Evolutionary conservation across 53 echinoderm and acorn worm genomes (phyloP), one percentile per base, ranked within the genome.

Genomic region (Actinopyga echinites): DNA sequence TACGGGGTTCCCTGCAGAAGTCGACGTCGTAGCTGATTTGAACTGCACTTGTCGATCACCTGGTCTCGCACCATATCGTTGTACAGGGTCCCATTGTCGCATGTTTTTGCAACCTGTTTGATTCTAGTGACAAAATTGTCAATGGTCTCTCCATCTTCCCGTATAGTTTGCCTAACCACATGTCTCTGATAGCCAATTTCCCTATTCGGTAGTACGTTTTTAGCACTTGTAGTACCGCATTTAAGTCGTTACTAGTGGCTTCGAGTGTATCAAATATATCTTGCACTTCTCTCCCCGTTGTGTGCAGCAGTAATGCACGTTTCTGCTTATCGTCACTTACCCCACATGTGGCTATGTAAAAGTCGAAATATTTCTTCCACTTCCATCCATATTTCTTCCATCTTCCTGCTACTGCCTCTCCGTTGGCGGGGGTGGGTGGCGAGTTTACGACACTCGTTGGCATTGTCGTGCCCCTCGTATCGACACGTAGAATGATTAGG

Each of bases 1-100:
- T n/a, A n/a, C n/a, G n/a, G n/a, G n/a, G n/a, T n/a, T n/a, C n/a
- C n/a, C n/a, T n/a, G 74, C 15, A 91, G 52, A 32, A 87, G 49
- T 34, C 85, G 88, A 30, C 82, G 15, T 2, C 85, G 54, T 35
- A 91, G 69, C 42, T 64, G 75, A 26, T 30, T 26, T 29, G 85
- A 88, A 35, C 30, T 65, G 40, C 87, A 87, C 68, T 91, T 88
- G 15, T 88, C 87, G 36, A 91, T 88, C 53, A 84, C 91, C 25
- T 91, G 84, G 30, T 88, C 87, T 36, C 86, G 21, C 15, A 89
- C 62, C 17, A 73, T 53, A 32, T 89, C 85, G 15, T 57, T 30
- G 30, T 36, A 31, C 26, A 35, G 20, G n/a, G 67, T 33, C n/a
- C 56, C 86, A 24, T 81, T 80, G 2, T 31, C 65, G 65, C 89